Percentiles rank a stretch among this genome's conserved stretches.
These are phyloP conservation scores for Nicator chloris DNA, from an alignment of 2,113 vertebrate species.

Conservation along the genomic window DNA sequence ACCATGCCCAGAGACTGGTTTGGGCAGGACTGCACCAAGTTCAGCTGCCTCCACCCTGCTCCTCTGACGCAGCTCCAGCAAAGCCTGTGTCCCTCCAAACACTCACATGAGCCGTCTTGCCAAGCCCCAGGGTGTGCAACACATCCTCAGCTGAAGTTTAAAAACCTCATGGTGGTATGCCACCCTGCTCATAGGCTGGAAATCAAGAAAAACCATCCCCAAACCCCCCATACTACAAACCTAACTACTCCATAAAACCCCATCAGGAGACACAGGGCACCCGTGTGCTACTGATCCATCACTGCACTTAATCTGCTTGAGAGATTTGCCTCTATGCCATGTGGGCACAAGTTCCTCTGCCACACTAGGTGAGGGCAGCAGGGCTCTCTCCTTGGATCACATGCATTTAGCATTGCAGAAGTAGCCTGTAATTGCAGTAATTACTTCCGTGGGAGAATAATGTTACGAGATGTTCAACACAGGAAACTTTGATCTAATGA, in stretches of 20 bases:
- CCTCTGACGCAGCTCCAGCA: not conserved
- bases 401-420: not conserved
- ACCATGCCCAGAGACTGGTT: not conserved
- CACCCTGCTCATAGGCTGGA: not conserved
- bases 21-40: not conserved
- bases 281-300: rapidly evolving
- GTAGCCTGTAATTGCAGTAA: not conserved
- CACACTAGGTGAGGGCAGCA: not conserved
- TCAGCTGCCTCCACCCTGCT: not conserved
- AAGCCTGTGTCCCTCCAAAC: not conserved
- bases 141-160: not conserved
- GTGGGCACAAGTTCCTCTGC: not conserved
- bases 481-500: not conserved
- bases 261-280: not conserved
- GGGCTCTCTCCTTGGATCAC: not conserved
- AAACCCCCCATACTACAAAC: not conserved
- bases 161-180: not conserved
- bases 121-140: not conserved
- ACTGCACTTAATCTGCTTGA: not conserved
- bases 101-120: not conserved
- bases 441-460: not conserved
- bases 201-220: not conserved
- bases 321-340: not conserved
- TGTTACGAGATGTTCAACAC: not conserved
- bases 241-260: not conserved